Base-by-base conservation (phyloP, 2,888 invertebrate genomes). In the Mantis religiosa region DNA sequence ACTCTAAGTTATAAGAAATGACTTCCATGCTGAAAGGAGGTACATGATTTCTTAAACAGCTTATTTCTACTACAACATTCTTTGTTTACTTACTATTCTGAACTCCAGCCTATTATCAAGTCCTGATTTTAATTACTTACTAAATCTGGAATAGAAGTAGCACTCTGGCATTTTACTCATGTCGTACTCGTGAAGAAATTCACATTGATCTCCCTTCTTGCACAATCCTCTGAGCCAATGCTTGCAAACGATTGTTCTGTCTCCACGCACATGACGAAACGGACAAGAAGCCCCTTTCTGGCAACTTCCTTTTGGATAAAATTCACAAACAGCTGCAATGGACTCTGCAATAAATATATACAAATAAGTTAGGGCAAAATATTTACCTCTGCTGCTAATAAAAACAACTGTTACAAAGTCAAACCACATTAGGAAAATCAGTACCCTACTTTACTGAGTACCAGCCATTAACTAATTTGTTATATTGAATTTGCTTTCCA, bases 81-180 rank as follows among this genome's bases (percentile, higher is more conserved):
- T 12, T 41, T 12, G 41, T 41, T 41, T 41, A 41, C 41, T 41
- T 41, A 41, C 41, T 41, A 9, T 41, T 41, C 41, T 41, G 6
- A 41, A 41, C 12, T 41, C 41, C 41, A 41, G 41, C 41, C 41
- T 41, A 41, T 82, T 82, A 20, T 83, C 15, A 83, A 28, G 83
- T 28, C 27, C 25, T 83, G 83, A 83, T 28, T 28, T 83, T 25
- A 27, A 83, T 81, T 88, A 93, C 95, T 94, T 93, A 96, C 96
- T 99, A 93, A 99, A 99, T 92, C 99, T 96, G 0, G 99, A 99
- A 93, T 99, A 99, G 94, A 99, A 99, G 93, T 99, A 99, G 93
- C 99, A 99, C 93, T 99, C 99, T 0, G 99, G 99, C 99, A 99
- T 99, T 94, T 99, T 99, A 14, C 98, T 97, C 98, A 99, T 99